Evolutionary conservation across 2,113 vertebrate species (phyloP).

Genomic region (Thalassoma bifasciatum): DNA sequence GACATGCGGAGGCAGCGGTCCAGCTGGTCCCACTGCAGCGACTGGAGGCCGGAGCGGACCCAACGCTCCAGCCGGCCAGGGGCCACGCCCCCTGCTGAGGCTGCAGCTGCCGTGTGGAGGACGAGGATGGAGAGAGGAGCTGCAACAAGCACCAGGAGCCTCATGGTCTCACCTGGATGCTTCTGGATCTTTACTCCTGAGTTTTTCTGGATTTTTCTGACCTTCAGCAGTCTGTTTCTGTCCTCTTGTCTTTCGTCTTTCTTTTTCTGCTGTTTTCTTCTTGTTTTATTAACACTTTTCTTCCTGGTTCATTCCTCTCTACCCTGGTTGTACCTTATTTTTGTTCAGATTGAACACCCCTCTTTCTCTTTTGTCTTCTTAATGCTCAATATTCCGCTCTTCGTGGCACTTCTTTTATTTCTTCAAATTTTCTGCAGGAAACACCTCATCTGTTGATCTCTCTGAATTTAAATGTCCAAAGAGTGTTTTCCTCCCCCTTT

Average conservation of each 20-base stretch:
- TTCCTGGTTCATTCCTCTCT: constrained; percentile 10
- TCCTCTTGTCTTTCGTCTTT: background rate
- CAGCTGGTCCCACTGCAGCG: constrained; percentile 80
- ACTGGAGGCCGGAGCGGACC: constrained; percentile 82
- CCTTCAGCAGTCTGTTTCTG: background rate
- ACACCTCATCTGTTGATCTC: background rate
- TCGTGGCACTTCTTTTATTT: background rate
- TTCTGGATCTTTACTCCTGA: background rate
- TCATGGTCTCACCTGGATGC: constrained; percentile 29
- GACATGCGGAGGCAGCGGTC: constrained; percentile 78
- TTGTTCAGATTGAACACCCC: background rate
- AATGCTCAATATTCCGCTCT: background rate
- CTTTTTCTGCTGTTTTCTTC: background rate
- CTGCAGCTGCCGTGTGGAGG: constrained; percentile 23
- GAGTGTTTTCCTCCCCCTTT: background rate
- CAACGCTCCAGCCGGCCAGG: constrained; percentile 79
- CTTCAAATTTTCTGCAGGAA: background rate
- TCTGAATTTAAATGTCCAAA: no score
- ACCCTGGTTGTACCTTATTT: no score
- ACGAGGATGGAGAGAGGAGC: constrained; percentile 57
- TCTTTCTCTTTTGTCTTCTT: background rate
- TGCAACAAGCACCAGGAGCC: constrained; percentile 35
- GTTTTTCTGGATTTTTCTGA: background rate
- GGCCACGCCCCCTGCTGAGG: constrained; percentile 6
- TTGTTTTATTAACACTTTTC: constrained; percentile 1